Evolutionary conservation across 1,140 invertebrate genomes (phyloP).

Genomic region (Caenorhabditis latens): DNA sequence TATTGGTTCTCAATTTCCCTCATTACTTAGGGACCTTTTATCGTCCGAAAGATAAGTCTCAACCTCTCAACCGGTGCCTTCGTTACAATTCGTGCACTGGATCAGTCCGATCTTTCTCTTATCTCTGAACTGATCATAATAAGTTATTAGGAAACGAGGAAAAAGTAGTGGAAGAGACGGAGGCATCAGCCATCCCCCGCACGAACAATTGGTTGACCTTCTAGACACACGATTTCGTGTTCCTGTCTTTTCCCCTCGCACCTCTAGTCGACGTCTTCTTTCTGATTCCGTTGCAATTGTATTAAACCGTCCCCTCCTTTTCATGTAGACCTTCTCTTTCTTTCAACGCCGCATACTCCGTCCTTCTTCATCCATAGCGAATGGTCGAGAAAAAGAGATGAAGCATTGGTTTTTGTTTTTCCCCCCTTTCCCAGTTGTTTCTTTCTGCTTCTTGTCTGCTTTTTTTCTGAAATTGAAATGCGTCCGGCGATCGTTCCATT

Average conservation of each 20-base stretch:
- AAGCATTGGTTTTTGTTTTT: slow-evolving; percentile 35
- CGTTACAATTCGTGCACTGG: slow-evolving; percentile 2
- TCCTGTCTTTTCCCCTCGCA: slow-evolving; percentile 34
- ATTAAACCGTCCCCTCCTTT: slow-evolving; percentile 19
- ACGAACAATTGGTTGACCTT: slow-evolving; percentile 55
- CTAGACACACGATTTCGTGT: slow-evolving; percentile 53
- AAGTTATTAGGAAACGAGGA: slow-evolving; percentile 20
- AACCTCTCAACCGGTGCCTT: background rate
- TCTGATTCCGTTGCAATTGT: slow-evolving; percentile 53
- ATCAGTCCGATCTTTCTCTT: slow-evolving; percentile 11
- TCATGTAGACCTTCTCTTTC: background rate
- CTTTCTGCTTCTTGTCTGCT: background rate
- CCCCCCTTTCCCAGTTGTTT: background rate
- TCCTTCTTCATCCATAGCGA: background rate
- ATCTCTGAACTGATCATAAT: slow-evolving; percentile 53
- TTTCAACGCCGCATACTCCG: background rate
- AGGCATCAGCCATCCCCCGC: background rate
- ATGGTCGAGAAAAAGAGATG: slow-evolving; percentile 42
- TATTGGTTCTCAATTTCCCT: too few species aligned
- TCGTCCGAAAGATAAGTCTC: too few species aligned
- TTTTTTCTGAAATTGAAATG: slow-evolving; percentile 45
- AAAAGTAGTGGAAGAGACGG: background rate
- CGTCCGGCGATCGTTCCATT: background rate
- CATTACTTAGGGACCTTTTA: too few species aligned
- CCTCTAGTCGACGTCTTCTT: slow-evolving; percentile 36